Evolutionary conservation across 37 sponge, comb jelly and placozoan genomes (phyloP).

Genomic region (Ephydatia muelleri): DNA sequence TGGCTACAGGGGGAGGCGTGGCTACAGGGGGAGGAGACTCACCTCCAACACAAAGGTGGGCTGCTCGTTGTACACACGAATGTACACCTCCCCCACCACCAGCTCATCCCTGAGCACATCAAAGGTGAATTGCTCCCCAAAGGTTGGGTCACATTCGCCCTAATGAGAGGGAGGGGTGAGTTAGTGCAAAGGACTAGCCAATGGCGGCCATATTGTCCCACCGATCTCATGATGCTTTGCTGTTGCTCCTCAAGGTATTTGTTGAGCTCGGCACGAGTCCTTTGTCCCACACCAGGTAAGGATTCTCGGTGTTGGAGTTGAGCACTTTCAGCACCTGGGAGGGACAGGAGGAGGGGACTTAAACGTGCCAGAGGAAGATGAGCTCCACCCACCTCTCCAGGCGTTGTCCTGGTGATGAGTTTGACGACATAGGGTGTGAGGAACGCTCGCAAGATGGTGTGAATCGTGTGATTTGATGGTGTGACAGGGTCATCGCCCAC

Average conservation of each 20-base stretch:
- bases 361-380: background rate
- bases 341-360: background rate
- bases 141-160: constrained; percentile 87
- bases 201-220: constrained; percentile 16
- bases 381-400: constrained; percentile 56
- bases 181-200: background rate
- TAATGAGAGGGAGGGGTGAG: constrained; percentile 7
- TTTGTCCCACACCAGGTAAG: constrained; percentile 99
- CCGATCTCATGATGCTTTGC: constrained; percentile 74
- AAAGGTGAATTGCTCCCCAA: constrained; percentile 82
- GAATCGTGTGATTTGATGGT: constrained; percentile 75
- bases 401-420: constrained; percentile 45
- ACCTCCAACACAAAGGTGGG: constrained; percentile 95
- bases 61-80: constrained; percentile 94
- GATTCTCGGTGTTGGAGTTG: constrained; percentile 96
- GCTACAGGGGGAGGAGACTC: background rate
- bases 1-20: background rate
- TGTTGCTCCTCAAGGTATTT: constrained; percentile 93
- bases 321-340: constrained; percentile 85
- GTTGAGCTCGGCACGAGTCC: constrained; percentile 91
- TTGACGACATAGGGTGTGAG: constrained; percentile 87
- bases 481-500: constrained; percentile 62
- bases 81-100: constrained; percentile 92
- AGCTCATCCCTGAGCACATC: constrained; percentile 83
- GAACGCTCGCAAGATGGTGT: constrained; percentile 57